These are phyloP conservation scores for Tubiluchus corallicola DNA, from an alignment of 2,888 invertebrate species.

Conservation along the genomic window DNA sequence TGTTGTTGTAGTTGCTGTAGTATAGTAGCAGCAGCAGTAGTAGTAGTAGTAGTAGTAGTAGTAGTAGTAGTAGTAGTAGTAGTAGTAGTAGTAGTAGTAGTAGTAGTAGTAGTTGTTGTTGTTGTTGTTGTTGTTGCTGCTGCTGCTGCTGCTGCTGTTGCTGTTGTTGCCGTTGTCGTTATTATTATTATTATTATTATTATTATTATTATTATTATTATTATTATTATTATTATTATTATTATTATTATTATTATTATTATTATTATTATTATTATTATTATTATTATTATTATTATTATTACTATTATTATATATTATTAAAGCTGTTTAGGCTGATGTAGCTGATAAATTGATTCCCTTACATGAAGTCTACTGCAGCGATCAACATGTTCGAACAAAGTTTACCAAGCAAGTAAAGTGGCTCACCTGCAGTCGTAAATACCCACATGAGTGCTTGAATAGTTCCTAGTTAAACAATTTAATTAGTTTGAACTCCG, in stretches of 20 bases:
- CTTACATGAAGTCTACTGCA: no score
- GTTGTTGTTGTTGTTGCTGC: neutral
- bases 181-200: slow-evolving; percentile 13
- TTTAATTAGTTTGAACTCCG: no score
- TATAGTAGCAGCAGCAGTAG: neutral
- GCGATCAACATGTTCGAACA: no score
- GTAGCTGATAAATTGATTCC: neutral
- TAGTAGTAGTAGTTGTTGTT: neutral
- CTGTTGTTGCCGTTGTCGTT: slow-evolving; percentile 9
- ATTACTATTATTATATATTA: slow-evolving; percentile 5
- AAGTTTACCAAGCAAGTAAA: neutral
- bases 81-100: slow-evolving; percentile 3
- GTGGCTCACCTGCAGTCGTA: neutral
- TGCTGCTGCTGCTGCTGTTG: no score
- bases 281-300: slow-evolving; percentile 7
- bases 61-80: slow-evolving; percentile 3
- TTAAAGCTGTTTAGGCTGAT: neutral
- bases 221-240: slow-evolving; percentile 13
- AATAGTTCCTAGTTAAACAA: no score
- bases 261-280: slow-evolving; percentile 9
- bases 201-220: slow-evolving; percentile 13
- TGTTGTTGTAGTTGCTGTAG: no score
- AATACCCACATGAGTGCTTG: no score
- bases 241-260: slow-evolving; percentile 14
- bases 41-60: slow-evolving; percentile 3